Conservation (phyloP, 2,113 vertebrate genomes). For the Laterallus jamaicensis region DNA sequence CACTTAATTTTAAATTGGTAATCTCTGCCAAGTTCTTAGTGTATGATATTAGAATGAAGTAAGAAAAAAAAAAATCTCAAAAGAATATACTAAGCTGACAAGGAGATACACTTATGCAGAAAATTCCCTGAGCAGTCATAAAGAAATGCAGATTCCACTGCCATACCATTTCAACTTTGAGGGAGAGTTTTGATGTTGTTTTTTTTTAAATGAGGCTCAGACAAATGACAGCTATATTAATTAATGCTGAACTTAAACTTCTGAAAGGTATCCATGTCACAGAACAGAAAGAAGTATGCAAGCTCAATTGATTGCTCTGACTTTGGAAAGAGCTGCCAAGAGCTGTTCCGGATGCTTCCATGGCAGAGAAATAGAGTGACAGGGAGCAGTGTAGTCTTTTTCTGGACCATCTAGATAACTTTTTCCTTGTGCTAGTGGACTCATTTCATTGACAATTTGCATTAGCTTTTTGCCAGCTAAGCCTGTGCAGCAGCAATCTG, state of each 20-base stretch:
- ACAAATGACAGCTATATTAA: neutral
- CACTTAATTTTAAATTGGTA: conserved; percentile 15
- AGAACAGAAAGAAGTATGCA: neutral
- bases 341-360: neutral
- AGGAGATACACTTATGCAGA: neutral
- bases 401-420: neutral
- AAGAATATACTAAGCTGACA: neutral
- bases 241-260: neutral
- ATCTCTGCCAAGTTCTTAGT: conserved; percentile 22
- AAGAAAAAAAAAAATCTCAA: neutral
- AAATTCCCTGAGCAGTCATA: neutral
- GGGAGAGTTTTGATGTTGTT: neutral
- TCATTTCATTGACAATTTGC: neutral
- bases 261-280: neutral
- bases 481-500: neutral
- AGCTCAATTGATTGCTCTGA: neutral
- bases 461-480: neutral
- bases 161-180: neutral
- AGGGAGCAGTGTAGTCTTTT: neutral
- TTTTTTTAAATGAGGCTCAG: neutral
- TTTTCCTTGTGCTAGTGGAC: neutral
- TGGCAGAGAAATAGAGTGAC: neutral
- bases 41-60: neutral
- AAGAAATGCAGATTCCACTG: neutral
- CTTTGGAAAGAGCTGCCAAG: neutral